A percentile compares a stretch with the other conserved stretches of the same genome.
Conservation (phyloP, 2,888 invertebrate genomes). For the Stenoptilia bipunctidactyla region DNA sequence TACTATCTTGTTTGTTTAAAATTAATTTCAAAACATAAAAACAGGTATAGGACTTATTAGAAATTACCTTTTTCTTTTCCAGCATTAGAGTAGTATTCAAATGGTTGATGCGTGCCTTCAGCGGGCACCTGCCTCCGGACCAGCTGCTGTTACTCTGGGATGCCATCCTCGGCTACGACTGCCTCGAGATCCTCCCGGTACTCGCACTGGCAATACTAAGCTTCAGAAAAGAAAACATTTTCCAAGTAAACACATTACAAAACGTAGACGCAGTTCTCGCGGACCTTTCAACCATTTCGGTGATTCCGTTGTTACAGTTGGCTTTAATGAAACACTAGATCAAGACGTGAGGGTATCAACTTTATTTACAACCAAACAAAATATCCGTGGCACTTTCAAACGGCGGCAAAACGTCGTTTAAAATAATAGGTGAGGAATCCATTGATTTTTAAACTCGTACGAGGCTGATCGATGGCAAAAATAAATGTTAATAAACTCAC, state of each 20-base stretch:
- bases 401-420: no score
- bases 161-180: slow-evolving; percentile 89
- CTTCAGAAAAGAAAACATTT: slow-evolving; percentile 87
- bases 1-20: not conserved
- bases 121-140: slow-evolving; percentile 93
- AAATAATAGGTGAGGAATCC: no score
- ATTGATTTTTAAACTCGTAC: no score
- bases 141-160: slow-evolving; percentile 95
- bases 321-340: slow-evolving; percentile 73
- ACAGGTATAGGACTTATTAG: not conserved
- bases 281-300: slow-evolving; percentile 88
- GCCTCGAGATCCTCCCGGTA: slow-evolving; percentile 89
- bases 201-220: slow-evolving; percentile 87
- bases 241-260: slow-evolving; percentile 80
- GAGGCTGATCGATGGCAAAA: no score
- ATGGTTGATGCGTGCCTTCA: slow-evolving; percentile 97
- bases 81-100: slow-evolving; percentile 94
- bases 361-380: not conserved
- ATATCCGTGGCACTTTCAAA: no score
- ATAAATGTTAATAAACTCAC: no score
- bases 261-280: slow-evolving; percentile 89
- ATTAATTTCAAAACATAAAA: not conserved
- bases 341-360: slow-evolving; percentile 1
- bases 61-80: slow-evolving; percentile 19
- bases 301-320: slow-evolving; percentile 86